phyloP scores from a whole-genome alignment of 1,140 invertebrate species.

The Nomia melanderi region DNA sequence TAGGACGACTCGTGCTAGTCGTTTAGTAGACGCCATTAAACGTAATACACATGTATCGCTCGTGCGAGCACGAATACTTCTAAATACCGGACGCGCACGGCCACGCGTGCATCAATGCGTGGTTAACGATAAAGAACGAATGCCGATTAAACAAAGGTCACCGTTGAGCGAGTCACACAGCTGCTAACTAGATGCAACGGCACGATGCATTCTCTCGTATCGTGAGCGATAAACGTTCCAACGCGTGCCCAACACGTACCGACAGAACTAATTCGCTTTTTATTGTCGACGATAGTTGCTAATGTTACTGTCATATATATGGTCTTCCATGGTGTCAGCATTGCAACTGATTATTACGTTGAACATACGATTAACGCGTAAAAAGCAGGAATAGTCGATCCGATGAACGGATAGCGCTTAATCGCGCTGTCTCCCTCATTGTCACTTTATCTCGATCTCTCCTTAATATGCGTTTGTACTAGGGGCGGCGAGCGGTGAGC shows the following conservation, averaged over 20 bases:
- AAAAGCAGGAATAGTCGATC: too few species aligned
- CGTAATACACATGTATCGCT: too few species aligned
- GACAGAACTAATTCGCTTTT: not conserved
- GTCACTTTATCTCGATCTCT: too few species aligned
- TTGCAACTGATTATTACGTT: too few species aligned
- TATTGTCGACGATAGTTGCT: not conserved
- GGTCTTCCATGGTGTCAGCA: too few species aligned
- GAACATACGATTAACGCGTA: too few species aligned
- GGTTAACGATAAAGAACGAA: slow-evolving; percentile 36
- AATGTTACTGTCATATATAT: too few species aligned
- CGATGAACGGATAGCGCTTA: not conserved
- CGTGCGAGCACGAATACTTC: too few species aligned
- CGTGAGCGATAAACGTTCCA: slow-evolving; percentile 1
- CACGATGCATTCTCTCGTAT: not conserved
- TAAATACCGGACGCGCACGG: not conserved
- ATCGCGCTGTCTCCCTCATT: not conserved
- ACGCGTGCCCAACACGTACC: not conserved
- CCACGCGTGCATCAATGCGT: not conserved
- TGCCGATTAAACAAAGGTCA: slow-evolving; percentile 36
- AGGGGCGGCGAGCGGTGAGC: slow-evolving; percentile 63
- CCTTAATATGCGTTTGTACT: slow-evolving; percentile 22
- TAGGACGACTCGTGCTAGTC: too few species aligned
- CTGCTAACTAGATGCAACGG: slow-evolving; percentile 38
- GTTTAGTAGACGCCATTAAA: too few species aligned
- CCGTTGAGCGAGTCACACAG: slow-evolving; percentile 30